A percentile compares a stretch with the other conserved stretches of the same genome.
Evolutionary conservation across 1,140 invertebrate genomes (phyloP).

Genomic region (Macrobrachium nipponense): DNA sequence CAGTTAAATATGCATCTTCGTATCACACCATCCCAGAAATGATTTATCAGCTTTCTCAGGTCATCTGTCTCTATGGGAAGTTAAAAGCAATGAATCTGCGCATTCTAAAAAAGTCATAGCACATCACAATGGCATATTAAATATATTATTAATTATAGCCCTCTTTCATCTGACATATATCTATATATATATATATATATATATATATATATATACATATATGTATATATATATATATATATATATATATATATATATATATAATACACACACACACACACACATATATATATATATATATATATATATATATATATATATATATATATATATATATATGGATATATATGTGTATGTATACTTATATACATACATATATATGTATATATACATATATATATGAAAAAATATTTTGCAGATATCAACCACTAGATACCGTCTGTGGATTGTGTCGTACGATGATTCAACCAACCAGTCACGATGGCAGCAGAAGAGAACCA

Average conservation of each 20-base stretch:
- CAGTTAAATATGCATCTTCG: too few relatives aligned
- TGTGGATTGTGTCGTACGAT: not conserved
- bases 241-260: constrained; percentile 20
- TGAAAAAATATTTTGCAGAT: too few relatives aligned
- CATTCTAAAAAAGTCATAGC: too few relatives aligned
- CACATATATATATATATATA: constrained; percentile 20
- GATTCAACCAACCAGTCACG: too few relatives aligned
- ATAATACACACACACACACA: too few relatives aligned
- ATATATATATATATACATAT: constrained; percentile 15
- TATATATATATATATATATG: constrained; percentile 18
- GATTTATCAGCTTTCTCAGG: too few relatives aligned
- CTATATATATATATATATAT: not conserved
- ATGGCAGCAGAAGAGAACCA: too few relatives aligned
- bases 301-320: constrained; percentile 20
- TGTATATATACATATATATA: constrained; percentile 16
- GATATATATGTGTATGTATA: constrained; percentile 10
- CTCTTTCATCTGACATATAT: not conserved
- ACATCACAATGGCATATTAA: too few relatives aligned
- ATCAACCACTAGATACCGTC: not conserved
- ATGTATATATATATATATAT: constrained; percentile 18
- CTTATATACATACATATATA: constrained; percentile 13
- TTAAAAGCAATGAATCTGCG: too few relatives aligned
- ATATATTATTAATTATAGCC: too few relatives aligned
- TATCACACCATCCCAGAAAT: too few relatives aligned
- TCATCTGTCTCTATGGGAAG: too few relatives aligned